Evolutionary conservation across 2,888 invertebrate species (phyloP).

Genomic region (Xestia sexstrigata): DNA sequence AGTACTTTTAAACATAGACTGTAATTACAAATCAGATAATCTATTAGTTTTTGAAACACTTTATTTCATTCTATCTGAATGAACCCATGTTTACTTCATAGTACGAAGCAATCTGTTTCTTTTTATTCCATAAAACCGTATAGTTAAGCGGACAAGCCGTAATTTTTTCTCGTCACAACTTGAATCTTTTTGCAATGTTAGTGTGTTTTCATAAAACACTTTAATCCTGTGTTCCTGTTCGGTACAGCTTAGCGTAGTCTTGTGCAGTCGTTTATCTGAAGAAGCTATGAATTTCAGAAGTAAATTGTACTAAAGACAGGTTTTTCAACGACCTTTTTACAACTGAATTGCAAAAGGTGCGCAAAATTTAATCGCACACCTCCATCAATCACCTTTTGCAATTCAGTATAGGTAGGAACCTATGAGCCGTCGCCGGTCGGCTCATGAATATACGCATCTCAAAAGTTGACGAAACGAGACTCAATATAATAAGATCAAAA

Average conservation of each 20-base stretch:
- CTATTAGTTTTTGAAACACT: background rate
- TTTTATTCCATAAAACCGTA: conserved; percentile 9
- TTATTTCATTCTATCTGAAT: background rate
- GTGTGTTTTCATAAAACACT: conserved; percentile 15
- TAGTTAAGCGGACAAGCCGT: too few species aligned
- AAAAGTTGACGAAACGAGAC: too few species aligned
- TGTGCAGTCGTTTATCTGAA: background rate
- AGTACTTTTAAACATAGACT: background rate
- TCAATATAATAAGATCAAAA: too few species aligned
- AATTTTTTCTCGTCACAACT: conserved; percentile 1
- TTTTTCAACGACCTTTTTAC: background rate
- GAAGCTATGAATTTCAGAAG: conserved; percentile 5
- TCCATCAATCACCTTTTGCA: too few species aligned
- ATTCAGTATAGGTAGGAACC: too few species aligned
- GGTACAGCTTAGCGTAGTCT: conserved; percentile 17
- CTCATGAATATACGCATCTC: too few species aligned
- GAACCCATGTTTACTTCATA: conserved; percentile 21
- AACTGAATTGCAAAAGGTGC: background rate
- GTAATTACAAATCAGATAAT: conserved; percentile 13
- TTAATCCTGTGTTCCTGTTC: conserved; percentile 30
- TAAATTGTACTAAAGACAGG: background rate
- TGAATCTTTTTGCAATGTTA: conserved; percentile 21
- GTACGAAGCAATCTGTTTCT: conserved; percentile 2
- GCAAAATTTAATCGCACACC: too few species aligned
- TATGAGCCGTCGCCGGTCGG: too few species aligned